These are phyloP conservation scores for Eupithecia dodoneata DNA, from an alignment of 2,888 invertebrate species.

Conservation along the genomic window DNA sequence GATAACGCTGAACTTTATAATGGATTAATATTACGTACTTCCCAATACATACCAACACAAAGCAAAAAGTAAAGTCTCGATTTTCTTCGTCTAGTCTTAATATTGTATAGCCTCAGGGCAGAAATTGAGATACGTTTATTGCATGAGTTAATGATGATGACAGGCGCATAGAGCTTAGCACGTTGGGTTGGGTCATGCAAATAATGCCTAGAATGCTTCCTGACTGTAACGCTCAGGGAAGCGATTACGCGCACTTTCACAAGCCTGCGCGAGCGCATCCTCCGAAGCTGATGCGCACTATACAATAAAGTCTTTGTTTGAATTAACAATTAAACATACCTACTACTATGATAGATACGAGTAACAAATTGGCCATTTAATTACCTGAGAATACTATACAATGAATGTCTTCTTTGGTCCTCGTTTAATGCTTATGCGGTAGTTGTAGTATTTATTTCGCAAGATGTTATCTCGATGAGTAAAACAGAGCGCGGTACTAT, in stretches of 20 bases:
- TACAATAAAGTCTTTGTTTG: conserved; percentile 33
- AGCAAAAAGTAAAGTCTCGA: neutral
- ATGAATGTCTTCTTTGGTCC: conserved; percentile 12
- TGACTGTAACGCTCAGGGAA: conserved; percentile 59
- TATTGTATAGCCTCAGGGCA: neutral
- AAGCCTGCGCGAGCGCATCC: conserved; percentile 48
- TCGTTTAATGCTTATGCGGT: neutral
- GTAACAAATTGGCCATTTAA: conserved; percentile 10
- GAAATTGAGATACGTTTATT: conserved; percentile 38
- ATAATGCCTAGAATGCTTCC: conserved; percentile 60
- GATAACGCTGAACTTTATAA: too few relatives aligned
- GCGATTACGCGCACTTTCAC: conserved; percentile 63
- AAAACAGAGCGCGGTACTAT: conserved; percentile 15
- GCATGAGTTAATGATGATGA: conserved; percentile 63
- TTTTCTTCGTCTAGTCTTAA: neutral
- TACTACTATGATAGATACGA: conserved; percentile 9
- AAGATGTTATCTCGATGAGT: conserved; percentile 25
- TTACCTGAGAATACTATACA: neutral
- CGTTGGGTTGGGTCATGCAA: conserved; percentile 59
- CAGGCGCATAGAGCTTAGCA: conserved; percentile 46
- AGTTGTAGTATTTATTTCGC: conserved; percentile 1
- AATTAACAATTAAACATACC: conserved; percentile 26
- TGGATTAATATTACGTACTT: neutral
- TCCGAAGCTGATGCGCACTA: conserved; percentile 21
- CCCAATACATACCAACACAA: neutral